Evolutionary conservation across 2,888 invertebrate genomes (phyloP).

Genomic region (Cryptophagus acutangulus): DNA sequence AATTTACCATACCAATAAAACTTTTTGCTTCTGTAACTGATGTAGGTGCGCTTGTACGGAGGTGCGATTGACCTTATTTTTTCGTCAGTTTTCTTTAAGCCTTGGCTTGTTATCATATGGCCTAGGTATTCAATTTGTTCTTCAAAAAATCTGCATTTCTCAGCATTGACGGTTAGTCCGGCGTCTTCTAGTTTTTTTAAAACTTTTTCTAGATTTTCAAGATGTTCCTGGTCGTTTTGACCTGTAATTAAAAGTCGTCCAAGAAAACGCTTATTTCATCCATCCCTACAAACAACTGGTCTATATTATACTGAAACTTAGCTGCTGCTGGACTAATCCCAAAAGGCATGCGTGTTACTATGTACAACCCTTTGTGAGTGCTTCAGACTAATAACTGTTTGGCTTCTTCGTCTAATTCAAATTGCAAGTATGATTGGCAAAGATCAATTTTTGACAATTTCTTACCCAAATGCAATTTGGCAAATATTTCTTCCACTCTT

Average conservation of each 20-base stretch:
- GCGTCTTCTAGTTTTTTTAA: neutral
- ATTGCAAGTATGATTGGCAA: neutral
- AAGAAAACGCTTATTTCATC: conserved; percentile 10
- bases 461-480: neutral
- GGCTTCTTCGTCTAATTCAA: neutral
- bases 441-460: neutral
- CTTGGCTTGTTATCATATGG: conserved; percentile 21
- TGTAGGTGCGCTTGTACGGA: no score
- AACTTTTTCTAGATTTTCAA: conserved; percentile 4
- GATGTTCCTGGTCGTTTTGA: conserved; percentile 15
- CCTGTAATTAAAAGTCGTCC: conserved; percentile 26
- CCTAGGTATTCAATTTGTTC: conserved; percentile 22
- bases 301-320: conserved; percentile 2
- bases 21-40: neutral
- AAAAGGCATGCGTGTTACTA: neutral
- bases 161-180: conserved; percentile 9
- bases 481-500: conserved; percentile 10
- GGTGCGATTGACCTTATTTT: no score
- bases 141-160: conserved; percentile 29
- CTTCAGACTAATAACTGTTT: neutral
- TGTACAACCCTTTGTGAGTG: neutral
- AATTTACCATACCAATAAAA: conserved; percentile 1
- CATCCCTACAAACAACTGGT: conserved; percentile 2
- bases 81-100: conserved; percentile 18
- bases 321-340: neutral